Evolutionary conservation across 64 coral and sea anemone species (phyloP).

Genomic region (Astreopora myriophthalma): DNA sequence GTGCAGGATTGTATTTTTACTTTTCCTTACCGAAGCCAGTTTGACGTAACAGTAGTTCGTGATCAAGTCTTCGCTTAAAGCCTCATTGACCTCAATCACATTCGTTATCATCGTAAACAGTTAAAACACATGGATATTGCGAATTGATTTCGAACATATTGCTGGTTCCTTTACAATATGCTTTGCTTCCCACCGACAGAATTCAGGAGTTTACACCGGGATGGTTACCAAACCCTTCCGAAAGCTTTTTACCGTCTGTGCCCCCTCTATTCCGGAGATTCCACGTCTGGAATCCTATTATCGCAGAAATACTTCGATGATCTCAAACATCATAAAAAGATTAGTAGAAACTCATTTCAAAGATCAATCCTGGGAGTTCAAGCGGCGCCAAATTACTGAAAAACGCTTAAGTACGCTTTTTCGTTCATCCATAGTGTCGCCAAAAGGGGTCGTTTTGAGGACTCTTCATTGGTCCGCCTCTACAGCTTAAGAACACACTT

Average conservation of each 20-base stretch:
- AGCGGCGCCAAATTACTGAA: not conserved
- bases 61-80: too few species aligned
- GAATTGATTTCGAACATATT: not conserved
- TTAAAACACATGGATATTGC: not conserved
- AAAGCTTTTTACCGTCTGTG: not conserved
- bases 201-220: too few species aligned
- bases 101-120: not conserved
- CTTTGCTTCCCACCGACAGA: not conserved
- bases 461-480: conserved; percentile 2
- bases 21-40: too few species aligned
- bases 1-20: too few species aligned
- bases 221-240: not conserved
- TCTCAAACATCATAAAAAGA: not conserved
- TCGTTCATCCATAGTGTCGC: too few species aligned
- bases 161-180: conserved; percentile 30
- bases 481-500: not conserved
- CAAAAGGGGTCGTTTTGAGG: too few species aligned
- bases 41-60: too few species aligned
- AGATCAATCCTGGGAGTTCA: not conserved
- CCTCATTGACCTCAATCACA: too few species aligned
- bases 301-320: not conserved
- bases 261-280: not conserved
- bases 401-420: too few species aligned
- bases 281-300: not conserved
- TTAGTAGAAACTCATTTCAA: not conserved